These are phyloP conservation scores for Sorex maritimensis DNA, from an alignment of 2,797 vertebrate genomes.

Conservation along the genomic window DNA sequence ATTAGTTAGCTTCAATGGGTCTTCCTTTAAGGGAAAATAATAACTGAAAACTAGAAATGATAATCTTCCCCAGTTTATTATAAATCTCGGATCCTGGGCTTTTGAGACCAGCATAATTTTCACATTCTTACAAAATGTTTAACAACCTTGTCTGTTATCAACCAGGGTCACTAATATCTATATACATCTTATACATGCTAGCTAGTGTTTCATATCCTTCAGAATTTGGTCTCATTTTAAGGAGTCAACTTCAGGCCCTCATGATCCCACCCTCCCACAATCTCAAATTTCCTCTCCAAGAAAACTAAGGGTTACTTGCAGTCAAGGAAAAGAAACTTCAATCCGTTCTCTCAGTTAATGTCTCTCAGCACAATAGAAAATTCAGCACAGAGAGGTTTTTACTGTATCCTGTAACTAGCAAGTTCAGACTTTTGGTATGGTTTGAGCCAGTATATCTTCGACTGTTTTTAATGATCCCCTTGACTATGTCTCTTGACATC, in stretches of 20 bases:
- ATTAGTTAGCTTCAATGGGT: constrained; percentile 68
- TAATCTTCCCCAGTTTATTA: not conserved
- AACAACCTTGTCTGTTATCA: constrained; percentile 34
- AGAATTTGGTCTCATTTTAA: not conserved
- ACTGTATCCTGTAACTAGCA: not conserved
- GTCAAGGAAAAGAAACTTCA: not conserved
- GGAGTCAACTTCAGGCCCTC: not conserved
- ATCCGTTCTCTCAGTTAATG: not conserved
- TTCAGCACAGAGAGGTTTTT: not conserved
- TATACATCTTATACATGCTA: not conserved
- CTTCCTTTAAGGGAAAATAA: constrained; percentile 49
- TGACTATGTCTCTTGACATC: no score
- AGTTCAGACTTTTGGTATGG: not conserved
- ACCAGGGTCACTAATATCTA: not conserved
- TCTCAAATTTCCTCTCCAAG: not conserved
- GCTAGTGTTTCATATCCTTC: not conserved
- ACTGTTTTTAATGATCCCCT: not conserved
- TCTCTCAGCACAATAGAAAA: not conserved
- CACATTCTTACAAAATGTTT: constrained; percentile 39
- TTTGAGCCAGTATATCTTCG: not conserved
- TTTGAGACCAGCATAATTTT: constrained; percentile 23
- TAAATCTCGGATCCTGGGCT: constrained; percentile 24
- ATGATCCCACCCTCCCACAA: not conserved
- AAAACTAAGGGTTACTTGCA: not conserved
- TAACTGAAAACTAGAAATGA: constrained; percentile 6